Percentiles rank a stretch among this genome's conserved stretches.
phyloP scores from a whole-genome alignment of 2,888 invertebrate genomes.

The Antitype chi region DNA sequence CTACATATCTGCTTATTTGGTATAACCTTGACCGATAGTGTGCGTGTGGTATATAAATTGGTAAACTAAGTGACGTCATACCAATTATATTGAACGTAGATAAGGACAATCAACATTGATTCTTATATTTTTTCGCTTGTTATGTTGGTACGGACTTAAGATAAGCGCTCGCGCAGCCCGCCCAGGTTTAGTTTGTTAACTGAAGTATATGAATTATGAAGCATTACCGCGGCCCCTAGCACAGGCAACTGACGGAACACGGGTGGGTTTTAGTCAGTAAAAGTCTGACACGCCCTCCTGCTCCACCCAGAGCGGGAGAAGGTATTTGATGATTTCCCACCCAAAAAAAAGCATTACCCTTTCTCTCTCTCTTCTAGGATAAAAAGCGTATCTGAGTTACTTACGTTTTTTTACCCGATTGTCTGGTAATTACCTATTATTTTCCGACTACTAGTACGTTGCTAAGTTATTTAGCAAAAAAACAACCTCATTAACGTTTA shows the following conservation, averaged over 20 bases:
- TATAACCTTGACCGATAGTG: constrained; percentile 11
- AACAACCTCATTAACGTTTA: not conserved
- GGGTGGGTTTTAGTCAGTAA: too few relatives aligned
- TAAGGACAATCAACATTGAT: constrained; percentile 7
- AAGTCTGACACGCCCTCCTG: too few relatives aligned
- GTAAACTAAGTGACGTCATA: constrained; percentile 6
- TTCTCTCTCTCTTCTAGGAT: not conserved
- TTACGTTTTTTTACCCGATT: not conserved
- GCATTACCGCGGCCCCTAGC: too few relatives aligned
- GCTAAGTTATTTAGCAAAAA: not conserved
- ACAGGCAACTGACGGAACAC: too few relatives aligned
- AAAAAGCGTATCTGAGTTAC: not conserved
- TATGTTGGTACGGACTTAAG: not conserved
- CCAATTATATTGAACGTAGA: constrained; percentile 24
- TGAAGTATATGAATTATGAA: not conserved
- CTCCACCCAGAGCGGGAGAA: too few relatives aligned
- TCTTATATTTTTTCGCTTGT: not conserved
- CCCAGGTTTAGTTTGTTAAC: not conserved
- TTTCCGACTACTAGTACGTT: not conserved
- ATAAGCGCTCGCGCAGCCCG: not conserved
- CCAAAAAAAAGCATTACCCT: too few relatives aligned
- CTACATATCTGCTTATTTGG: not conserved
- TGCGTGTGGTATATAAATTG: not conserved
- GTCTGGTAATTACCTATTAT: not conserved
- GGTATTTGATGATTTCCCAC: too few relatives aligned